Base-by-base conservation (phyloP, 1,140 invertebrate species). In the Meloidogyne chitwoodi region DNA sequence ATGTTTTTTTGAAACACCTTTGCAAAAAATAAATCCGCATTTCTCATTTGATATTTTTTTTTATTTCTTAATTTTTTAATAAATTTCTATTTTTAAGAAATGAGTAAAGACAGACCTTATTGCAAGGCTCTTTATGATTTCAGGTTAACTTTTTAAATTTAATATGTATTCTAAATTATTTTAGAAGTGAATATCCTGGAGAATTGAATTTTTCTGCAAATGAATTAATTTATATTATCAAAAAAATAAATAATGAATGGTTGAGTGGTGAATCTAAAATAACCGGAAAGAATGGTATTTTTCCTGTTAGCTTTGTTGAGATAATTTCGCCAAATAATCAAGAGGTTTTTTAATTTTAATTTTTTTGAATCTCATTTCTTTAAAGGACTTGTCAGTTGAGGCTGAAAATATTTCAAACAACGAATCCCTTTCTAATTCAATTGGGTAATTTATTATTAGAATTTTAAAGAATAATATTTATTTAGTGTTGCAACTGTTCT, bases 401-500 rank as follows among this genome's bases (percentile, higher is more conserved):
- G 0, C 14, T 67, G 65, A 31, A 5, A 5, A n/a, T n/a, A 38
- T 12, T 66, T 67, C 22, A 67, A 8, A 8, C 12, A 16, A 44
- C 24, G 77, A 62, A 10, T 68, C 69, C 1, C 74, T 62, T n/a
- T n/a, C 75, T 4, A 11, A 63, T 5, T 66, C 78, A 12, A 69
- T 79, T 56, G 75, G 75, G 75, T 76, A 74, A 22, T 34, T 76
- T 38, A 22, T 5, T 73, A 31, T 4, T 14, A 1, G 19, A 8
- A 22, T 65, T 27, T 65, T 27, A 34, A 4, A n/a, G 5, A 27
- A 19, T 48, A 16, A 22, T 72, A 22, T 71, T 29, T 69, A 31
- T 81, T 29, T 64, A 83, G 84, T n/a, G 79, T 75, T 68, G 83
- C 84, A 4, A 74, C 75, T 16, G 84, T 85, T 41, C 67, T 84